Conservation (phyloP, 2,888 invertebrate genomes). For the Corbicula japonica region DNA sequence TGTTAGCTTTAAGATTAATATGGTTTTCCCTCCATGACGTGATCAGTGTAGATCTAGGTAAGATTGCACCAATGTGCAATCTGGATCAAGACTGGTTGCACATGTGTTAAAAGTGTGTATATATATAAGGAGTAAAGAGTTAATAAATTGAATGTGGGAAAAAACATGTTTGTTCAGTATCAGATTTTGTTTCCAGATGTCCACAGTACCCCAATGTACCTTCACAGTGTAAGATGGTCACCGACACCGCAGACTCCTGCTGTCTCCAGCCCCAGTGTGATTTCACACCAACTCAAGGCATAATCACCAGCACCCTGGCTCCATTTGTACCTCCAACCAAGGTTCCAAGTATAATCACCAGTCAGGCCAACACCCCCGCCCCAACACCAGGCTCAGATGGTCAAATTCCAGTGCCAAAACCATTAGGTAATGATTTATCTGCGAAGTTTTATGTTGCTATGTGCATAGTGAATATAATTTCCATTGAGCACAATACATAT, state of each 20-base stretch:
- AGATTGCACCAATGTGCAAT: no score
- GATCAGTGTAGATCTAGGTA: no score
- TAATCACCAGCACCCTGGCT: conserved; percentile 67
- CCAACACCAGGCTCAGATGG: conserved; percentile 72
- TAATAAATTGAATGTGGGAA: no score
- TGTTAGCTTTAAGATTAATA: no score
- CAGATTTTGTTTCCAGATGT: conserved; percentile 72
- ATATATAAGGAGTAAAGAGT: no score
- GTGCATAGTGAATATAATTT: no score
- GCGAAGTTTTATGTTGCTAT: no score
- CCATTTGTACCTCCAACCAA: conserved; percentile 72
- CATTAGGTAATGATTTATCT: conserved; percentile 71
- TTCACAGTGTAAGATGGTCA: conserved; percentile 70
- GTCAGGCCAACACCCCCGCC: conserved; percentile 73
- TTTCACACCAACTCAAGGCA: conserved; percentile 59
- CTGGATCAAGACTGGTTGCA: no score
- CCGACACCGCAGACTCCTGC: conserved; percentile 71
- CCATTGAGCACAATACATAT: no score
- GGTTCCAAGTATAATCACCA: conserved; percentile 69
- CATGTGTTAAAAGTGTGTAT: no score
- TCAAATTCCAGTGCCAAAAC: conserved; percentile 58
- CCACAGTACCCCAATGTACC: conserved; percentile 69
- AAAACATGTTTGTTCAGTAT: no score
- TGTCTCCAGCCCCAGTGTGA: conserved; percentile 74
- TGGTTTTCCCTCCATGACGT: no score